A percentile compares a stretch with the other conserved stretches of the same genome.
Conservation (phyloP, 2,888 invertebrate genomes). For the Stenodema calcarata region DNA sequence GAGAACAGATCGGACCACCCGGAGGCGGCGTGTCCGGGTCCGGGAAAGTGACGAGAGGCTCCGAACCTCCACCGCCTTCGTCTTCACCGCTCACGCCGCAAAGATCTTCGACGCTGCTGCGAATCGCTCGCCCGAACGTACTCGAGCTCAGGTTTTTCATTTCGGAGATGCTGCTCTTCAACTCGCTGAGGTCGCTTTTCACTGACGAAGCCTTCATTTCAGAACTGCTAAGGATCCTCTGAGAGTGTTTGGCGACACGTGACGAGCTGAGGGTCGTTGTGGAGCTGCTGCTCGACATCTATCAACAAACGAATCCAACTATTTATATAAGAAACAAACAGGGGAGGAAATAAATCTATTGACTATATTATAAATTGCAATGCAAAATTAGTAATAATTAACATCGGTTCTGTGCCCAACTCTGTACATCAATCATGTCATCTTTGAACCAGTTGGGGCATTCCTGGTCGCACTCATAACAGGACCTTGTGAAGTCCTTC, state of each 20-base stretch:
- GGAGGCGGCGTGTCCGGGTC: slow-evolving; percentile 77
- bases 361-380: not conserved
- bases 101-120: slow-evolving; percentile 57
- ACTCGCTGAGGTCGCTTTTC: slow-evolving; percentile 73
- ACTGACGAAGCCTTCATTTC: slow-evolving; percentile 80
- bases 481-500: too few species aligned
- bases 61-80: slow-evolving; percentile 57
- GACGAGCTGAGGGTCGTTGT: slow-evolving; percentile 65
- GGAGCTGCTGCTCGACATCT: slow-evolving; percentile 63
- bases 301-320: not conserved
- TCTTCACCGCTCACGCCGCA: slow-evolving; percentile 60
- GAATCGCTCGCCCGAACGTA: slow-evolving; percentile 48
- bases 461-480: too few species aligned
- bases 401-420: not conserved
- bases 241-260: slow-evolving; percentile 27
- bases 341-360: not conserved
- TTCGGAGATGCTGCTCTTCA: slow-evolving; percentile 85
- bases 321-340: not conserved
- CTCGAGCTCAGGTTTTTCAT: slow-evolving; percentile 74
- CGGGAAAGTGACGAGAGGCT: slow-evolving; percentile 79
- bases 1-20: slow-evolving; percentile 53
- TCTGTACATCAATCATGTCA: too few species aligned
- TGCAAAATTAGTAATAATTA: not conserved
- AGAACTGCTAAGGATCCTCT: slow-evolving; percentile 65
- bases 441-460: too few species aligned